Base-by-base conservation (phyloP, 2,797 vertebrate species). In the Cossypha caffra region DNA sequence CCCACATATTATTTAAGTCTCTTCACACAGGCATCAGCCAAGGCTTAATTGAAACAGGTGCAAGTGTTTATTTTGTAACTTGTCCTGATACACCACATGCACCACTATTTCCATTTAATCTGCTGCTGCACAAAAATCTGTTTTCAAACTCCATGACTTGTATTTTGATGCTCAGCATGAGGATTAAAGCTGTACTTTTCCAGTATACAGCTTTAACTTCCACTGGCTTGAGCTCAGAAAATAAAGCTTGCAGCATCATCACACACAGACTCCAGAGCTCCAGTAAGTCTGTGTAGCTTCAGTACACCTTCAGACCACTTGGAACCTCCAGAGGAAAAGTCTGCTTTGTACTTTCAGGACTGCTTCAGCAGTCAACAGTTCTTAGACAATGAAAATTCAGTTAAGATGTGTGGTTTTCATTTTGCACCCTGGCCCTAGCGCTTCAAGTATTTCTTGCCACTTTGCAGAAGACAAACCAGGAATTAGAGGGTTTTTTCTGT, bases 241-340 rank as follows among this genome's bases (percentile, higher is more conserved):
- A 31, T 0, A 1, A 51, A 33, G 58, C 16, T 10, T 6, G 21
- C 38, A 28, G 21, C 26, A 74, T 2, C 40, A 55, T 1, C 13
- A 16, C 0, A 0, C 0, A 1, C 3, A 1, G 16, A 54, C 23
- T 2, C 15, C 3, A 3, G 18, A 52, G 63, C 37, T 58, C 19
- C 33, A 40, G 29, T 11, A 15, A 37, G 35, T 16, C 55, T 28
- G 15, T 42, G 6, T 7, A n/a, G 47, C 31, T n/a, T 52, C 37
- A 21, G 17, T 0, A 48, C 16, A 29, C 23, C 43, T 58, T 13
- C 3, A 7, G 29, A 25, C 4, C 7, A 7, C 35, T 4, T 1
- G 3, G 52, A 62, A 35, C 8, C 10, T 31, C 28, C 57, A 37
- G 21, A 64, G 24, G 10, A 43, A 51, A 59, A 62, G 12, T n/a